These are phyloP conservation scores for Busseola fusca DNA, from an alignment of 2,888 invertebrate genomes.

Conservation along the genomic window DNA sequence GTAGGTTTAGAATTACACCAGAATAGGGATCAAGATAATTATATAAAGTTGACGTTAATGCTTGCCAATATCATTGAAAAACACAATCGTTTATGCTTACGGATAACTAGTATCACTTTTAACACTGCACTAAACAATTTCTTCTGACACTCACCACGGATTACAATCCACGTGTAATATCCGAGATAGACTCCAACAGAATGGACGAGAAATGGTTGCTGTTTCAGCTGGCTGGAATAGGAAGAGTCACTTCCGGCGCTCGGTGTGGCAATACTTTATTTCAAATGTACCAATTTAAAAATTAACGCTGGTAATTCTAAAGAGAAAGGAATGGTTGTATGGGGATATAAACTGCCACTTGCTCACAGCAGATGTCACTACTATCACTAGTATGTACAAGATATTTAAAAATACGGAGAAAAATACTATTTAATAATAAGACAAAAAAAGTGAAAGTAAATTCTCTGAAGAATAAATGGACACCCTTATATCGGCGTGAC, in stretches of 20 bases:
- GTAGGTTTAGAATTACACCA: conserved; percentile 49
- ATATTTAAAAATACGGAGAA: not conserved
- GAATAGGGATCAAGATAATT: conserved; percentile 3
- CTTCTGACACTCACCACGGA: conserved; percentile 88
- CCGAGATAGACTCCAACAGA: conserved; percentile 92
- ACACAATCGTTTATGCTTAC: conserved; percentile 64
- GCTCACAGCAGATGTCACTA: not conserved
- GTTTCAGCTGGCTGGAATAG: conserved; percentile 82
- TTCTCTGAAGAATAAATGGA: not conserved
- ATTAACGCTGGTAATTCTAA: conserved; percentile 27
- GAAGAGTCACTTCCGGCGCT: conserved; percentile 81
- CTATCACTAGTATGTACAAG: not conserved
- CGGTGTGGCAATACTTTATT: conserved; percentile 68
- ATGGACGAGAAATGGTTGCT: conserved; percentile 90
- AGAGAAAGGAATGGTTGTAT: not conserved
- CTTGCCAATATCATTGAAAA: conserved; percentile 20
- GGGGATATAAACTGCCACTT: not conserved
- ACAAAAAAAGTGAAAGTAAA: not conserved
- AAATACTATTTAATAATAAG: too few species aligned
- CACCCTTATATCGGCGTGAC: not conserved
- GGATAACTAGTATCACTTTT: conserved; percentile 72
- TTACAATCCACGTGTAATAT: conserved; percentile 88
- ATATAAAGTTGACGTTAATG: not conserved
- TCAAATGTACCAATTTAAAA: conserved; percentile 37
- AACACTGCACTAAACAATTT: conserved; percentile 83